Base-by-base conservation (phyloP, 2,113 vertebrate genomes). In the Ophiodon elongatus region DNA sequence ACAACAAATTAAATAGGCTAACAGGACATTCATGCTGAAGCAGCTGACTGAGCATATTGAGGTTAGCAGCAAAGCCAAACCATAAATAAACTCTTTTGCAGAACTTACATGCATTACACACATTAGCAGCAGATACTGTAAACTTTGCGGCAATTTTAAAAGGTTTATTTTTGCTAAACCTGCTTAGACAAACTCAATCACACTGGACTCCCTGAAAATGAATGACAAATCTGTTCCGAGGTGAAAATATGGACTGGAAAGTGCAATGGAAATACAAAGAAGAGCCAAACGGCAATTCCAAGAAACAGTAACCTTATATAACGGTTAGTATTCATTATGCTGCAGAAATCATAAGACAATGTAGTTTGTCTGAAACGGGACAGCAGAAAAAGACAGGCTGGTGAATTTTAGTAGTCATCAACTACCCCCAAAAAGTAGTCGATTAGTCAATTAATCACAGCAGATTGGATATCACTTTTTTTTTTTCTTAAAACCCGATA, bases 141-240 rank as follows among this genome's bases (percentile, higher is more conserved):
- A 75, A 79, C 59, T 29, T 60, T 43, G 25, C 4, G 25, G 13
- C 27, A 6, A 41, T 43, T 57, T 54, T 65, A 69, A 76, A 8
- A 62, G 41, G 1, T 50, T 45, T 52, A 41, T 74, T 67, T 79
- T 69, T 71, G 43, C 29, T 27, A 25, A 73, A 60, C 5, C 33
- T n/a, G 64, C 41, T 14, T 4, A 37, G 33, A 54, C 15, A 56
- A 82, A 71, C 39, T 23, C 2, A 68, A 31, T 75, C 43, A 63
- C 50, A 66, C 35, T 23, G 69, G 27, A 69, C 77, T 71, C 60
- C 33, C 39, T 82, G 45, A 64, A 45, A 43, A 54, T 4, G 15
- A 63, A 81, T 54, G 74, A 80, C 66, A 82, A 60, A 71, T 78
- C 54, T 72, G 56, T 64, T 85, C 81, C 64, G 1, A 74, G n/a